Percentiles rank a stretch among this genome's conserved stretches.
Evolutionary conservation across 2,113 vertebrate genomes (phyloP).

Genomic region (Apteryx mantelli): DNA sequence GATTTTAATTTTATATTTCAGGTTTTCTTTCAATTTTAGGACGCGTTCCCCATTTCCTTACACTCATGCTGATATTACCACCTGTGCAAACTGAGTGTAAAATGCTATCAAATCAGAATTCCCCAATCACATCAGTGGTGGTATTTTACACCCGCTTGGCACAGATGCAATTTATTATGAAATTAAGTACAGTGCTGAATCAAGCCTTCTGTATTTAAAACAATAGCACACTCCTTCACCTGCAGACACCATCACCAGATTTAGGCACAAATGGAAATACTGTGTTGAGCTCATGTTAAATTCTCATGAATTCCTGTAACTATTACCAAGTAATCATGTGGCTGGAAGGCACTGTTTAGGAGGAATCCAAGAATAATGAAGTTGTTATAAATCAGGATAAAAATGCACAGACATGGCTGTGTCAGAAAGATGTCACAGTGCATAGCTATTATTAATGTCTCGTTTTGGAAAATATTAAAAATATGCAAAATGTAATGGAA

Average conservation of each 20-base stretch:
- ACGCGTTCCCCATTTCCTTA: neutral
- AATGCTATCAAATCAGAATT: conserved; percentile 20
- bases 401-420: neutral
- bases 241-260: neutral
- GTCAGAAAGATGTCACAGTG: neutral
- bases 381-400: neutral
- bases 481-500: neutral
- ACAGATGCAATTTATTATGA: conserved; percentile 59
- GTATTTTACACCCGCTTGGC: conserved; percentile 31
- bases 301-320: neutral
- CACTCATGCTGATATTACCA: conserved; percentile 17
- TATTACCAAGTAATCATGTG: neutral
- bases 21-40: neutral
- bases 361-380: neutral
- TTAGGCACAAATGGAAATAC: neutral
- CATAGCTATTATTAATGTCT: neutral
- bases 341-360: neutral
- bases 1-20: neutral
- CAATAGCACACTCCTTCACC: neutral
- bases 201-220: conserved; percentile 46
- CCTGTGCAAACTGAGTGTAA: conserved; percentile 52
- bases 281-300: neutral
- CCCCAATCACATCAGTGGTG: conserved; percentile 21
- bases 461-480: neutral
- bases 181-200: conserved; percentile 48